These are phyloP conservation scores for Leptoteleia sp. DNA, from an alignment of 1,140 invertebrate species.

Conservation along the genomic window DNA sequence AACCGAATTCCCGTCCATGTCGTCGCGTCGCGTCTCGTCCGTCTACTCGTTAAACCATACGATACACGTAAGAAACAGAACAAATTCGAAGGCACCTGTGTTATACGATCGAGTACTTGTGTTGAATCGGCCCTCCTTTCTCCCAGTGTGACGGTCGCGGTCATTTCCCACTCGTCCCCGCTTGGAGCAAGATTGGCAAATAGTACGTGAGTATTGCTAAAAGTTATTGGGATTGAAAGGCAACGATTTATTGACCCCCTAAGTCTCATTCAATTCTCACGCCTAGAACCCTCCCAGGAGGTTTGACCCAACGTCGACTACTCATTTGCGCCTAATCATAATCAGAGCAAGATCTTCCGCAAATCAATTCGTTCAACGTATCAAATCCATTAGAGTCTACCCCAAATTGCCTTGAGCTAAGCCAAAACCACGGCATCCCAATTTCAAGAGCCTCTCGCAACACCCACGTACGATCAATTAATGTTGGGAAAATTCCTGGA, in stretches of 20 bases:
- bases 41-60: slow-evolving; percentile 61
- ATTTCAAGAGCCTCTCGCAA: slow-evolving; percentile 33
- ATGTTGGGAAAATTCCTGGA: slow-evolving; percentile 62
- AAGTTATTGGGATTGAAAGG: slow-evolving; percentile 26
- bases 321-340: too few relatives aligned
- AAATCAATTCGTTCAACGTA: too few relatives aligned
- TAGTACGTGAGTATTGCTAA: slow-evolving; percentile 31
- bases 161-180: background rate
- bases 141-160: slow-evolving; percentile 2
- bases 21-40: slow-evolving; percentile 54
- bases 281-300: background rate
- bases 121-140: slow-evolving; percentile 42
- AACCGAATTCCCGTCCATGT: slow-evolving; percentile 49
- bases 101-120: slow-evolving; percentile 69
- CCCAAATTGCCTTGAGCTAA: background rate
- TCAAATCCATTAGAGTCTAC: too few relatives aligned
- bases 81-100: slow-evolving; percentile 73
- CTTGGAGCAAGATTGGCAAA: slow-evolving; percentile 26
- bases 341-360: background rate
- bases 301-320: too few relatives aligned
- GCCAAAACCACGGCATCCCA: slow-evolving; percentile 1
- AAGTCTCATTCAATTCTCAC: background rate
- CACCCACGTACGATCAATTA: slow-evolving; percentile 36
- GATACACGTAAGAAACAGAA: slow-evolving; percentile 66
- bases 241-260: background rate